Conservation (phyloP, 1,140 invertebrate genomes). For the Dendroctonus valens region DNA sequence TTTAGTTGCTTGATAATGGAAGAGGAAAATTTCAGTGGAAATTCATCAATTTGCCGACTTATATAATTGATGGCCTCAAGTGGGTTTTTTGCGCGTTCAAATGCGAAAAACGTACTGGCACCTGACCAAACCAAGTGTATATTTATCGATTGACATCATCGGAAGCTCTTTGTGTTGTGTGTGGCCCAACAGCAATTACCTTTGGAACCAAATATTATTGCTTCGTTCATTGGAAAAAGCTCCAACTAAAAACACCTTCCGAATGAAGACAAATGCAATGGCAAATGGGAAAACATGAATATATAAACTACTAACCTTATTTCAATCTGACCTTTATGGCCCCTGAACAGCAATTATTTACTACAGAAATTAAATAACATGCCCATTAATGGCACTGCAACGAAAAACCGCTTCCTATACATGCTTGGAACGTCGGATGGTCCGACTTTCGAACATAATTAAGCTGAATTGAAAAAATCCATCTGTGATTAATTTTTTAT, state of each 20-base stretch:
- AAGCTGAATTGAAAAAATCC: too few species aligned
- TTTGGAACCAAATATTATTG: not conserved
- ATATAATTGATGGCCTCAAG: not conserved
- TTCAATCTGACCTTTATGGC: too few species aligned
- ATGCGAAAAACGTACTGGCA: slow-evolving; percentile 8
- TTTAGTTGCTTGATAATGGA: not conserved
- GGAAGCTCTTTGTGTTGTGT: not conserved
- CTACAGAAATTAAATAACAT: too few species aligned
- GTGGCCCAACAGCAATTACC: not conserved
- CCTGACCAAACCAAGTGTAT: slow-evolving; percentile 2
- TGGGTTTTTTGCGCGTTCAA: not conserved
- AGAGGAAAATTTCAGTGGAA: not conserved
- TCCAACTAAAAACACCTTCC: not conserved
- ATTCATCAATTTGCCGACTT: too few species aligned
- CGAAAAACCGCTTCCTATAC: too few species aligned
- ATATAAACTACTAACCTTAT: not conserved
- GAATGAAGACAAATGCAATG: not conserved
- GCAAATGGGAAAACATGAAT: not conserved
- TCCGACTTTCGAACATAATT: too few species aligned
- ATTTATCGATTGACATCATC: slow-evolving; percentile 14
- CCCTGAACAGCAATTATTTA: too few species aligned
- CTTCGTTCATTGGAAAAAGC: not conserved
- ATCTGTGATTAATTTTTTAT: too few species aligned
- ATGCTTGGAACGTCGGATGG: too few species aligned
- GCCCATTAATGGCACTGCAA: too few species aligned